A percentile compares a stretch with the other conserved stretches of the same genome.
These are phyloP conservation scores for Amblyornis subalaris DNA, from an alignment of 2,113 vertebrate genomes.

Conservation along the genomic window DNA sequence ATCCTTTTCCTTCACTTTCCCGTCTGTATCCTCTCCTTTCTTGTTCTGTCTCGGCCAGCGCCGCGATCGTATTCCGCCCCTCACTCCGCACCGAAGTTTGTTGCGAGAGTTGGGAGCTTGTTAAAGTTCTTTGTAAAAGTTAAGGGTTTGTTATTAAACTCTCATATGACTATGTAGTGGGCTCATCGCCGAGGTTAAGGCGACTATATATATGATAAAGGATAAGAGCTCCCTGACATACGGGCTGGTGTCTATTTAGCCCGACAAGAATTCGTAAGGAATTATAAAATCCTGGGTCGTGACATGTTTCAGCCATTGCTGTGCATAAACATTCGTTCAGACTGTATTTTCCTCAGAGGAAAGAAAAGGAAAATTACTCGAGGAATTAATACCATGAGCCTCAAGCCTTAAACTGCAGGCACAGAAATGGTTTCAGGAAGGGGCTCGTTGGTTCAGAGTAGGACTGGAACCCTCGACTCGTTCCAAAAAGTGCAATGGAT, in stretches of 20 bases:
- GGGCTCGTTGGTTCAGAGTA: not conserved
- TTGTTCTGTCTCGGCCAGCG: fast-evolving
- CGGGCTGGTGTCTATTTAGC: not conserved
- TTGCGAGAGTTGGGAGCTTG: not conserved
- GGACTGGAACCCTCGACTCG: fast-evolving
- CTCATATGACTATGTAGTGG: no score
- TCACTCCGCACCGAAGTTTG: not conserved
- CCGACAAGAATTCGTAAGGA: not conserved
- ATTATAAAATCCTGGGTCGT: not conserved
- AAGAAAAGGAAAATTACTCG: not conserved
- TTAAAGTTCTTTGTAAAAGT: not conserved
- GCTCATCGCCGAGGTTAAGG: no score
- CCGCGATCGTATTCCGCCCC: fast-evolving
- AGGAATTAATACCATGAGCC: fast-evolving
- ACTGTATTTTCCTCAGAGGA: not conserved
- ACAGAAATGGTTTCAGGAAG: not conserved
- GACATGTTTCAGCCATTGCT: not conserved
- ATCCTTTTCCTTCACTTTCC: not conserved
- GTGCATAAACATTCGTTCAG: fast-evolving
- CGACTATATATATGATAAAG: no score
- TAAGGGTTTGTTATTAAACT: not conserved
- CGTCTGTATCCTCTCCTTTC: not conserved
- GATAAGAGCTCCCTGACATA: not conserved
- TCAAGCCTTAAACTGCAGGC: fast-evolving
- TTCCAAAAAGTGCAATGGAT: not conserved